Percentiles rank a stretch among this genome's conserved stretches.
Conservation (phyloP, 1,140 invertebrate genomes). For the Nephotettix cincticeps region DNA sequence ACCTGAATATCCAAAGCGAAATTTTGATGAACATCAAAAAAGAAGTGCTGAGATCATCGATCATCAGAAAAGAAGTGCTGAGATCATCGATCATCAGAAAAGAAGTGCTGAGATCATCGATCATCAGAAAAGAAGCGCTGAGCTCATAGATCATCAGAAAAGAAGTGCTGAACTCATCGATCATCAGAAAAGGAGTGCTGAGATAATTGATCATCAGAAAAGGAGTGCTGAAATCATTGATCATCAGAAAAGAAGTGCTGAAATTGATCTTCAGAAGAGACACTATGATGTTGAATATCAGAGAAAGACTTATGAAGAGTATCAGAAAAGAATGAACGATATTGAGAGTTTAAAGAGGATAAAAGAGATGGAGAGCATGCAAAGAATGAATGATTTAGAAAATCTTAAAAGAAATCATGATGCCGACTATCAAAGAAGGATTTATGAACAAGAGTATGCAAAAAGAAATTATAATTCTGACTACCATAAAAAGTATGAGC, state of each 20-base stretch:
- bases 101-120: too few species aligned
- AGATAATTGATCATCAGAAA: neutral
- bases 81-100: too few species aligned
- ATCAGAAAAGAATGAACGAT: neutral
- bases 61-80: too few species aligned
- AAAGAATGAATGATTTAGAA: neutral
- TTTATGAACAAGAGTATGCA: neutral
- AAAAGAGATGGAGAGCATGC: neutral
- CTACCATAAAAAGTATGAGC: neutral
- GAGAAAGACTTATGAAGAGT: neutral
- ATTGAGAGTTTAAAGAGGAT: neutral
- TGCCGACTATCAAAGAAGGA: neutral
- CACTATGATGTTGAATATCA: neutral
- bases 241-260: neutral
- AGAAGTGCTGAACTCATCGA: neutral
- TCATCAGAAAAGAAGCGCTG: constrained; percentile 1
- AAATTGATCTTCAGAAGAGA: neutral
- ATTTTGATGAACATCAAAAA: too few species aligned
- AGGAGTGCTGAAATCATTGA: neutral
- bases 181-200: neutral
- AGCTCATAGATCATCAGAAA: neutral
- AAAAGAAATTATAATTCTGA: neutral
- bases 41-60: too few species aligned
- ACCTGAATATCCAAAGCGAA: neutral
- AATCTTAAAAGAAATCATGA: neutral